Evolutionary conservation across 2,888 invertebrate species (phyloP), one percentile per base, ranked within the genome.

Genomic region (Eristalis intricaria): DNA sequence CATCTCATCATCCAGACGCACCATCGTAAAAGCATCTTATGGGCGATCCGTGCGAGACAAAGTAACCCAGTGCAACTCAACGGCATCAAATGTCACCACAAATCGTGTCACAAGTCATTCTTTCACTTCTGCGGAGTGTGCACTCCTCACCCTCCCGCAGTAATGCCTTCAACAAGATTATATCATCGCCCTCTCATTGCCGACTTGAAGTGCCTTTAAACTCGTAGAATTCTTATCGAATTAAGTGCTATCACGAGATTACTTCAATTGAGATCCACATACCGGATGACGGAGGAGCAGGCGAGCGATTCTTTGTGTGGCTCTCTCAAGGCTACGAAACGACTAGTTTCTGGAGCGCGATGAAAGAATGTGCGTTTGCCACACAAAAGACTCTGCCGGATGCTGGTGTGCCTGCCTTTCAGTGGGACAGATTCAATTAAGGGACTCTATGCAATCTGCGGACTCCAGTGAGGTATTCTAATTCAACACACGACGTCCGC

Each of bases 221-320:
- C 29, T 71, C 40, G 26, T 26, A 11, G 26, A 22, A 61, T 70
- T 70, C 69, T 58, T 58, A 58, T 58, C 58, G 58, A 70, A 70
- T 58, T 70, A 70, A 35, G 32, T 22, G 56, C 69, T 22, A 22
- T 58, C 56, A n/a, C 56, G 35, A 70, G 69, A 70, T 70, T 70
- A 38, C 19, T 61, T 61, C 40, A 73, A 70, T 70, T 70, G 69
- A 58, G 58, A 60, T 60, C 26, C 60, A 60, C 26, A 26, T 60
- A 60, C 60, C 60, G 60, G 60, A 60, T 60, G 60, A 60, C 26
- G 60, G 60, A 26, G 26, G 26, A 7, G 15, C 19, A 19, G n/a
- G 60, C 60, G 60, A 26, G 15, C 15, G 19, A 13, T 15, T 4
- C 32, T 13, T 8, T 60, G 60, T 29, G 26, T 60, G n/a, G n/a